Evolutionary conservation across 2,888 invertebrate species (phyloP), one percentile per base, ranked within the genome.

Genomic region (Pollenia angustigena): DNA sequence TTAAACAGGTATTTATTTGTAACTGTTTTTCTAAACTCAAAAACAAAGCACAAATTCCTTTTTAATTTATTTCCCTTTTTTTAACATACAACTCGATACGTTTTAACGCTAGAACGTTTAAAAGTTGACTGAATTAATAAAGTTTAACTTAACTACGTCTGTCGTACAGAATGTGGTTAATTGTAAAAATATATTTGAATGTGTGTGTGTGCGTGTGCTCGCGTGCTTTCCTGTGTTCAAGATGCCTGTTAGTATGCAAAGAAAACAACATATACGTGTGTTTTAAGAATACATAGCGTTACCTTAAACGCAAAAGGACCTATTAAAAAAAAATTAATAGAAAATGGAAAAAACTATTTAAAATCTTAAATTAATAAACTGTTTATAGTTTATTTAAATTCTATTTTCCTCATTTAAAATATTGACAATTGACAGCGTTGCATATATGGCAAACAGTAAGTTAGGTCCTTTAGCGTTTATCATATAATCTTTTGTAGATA

Each of bases 41-140:
- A 14, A 18, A 48, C 66, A 54, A 48, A 6, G 14, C 14, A 11
- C 58, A 66, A 48, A 48, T 14, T 3, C 7, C 10, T 64, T 64
- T 46, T 16, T 23, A 4, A 60, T 16, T 1, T n/a, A 69, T 11
- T 52, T 11, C 4, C 8, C n/a, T 16, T 40, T 12, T 18, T 40
- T 10, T 48, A 44, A 64, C 18, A 16, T 42, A 18, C 72, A 44
- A 8, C 6, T 14, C 54, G 0, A n/a, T 4, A 76, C 85, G 82
- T 83, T 85, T 83, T 58, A 60, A 80, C 81, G 48, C 78, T 14
- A 68, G 54, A 69, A 84, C 79, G 83, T 78, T 69, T 75, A 66
- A 81, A 68, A 48, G 68, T 83, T 81, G 78, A 88, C 88, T 88
- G 83, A 88, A 75, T 72, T 83, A 64, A 69, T 74, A 16, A 81